Base-by-base conservation (phyloP, 1,140 invertebrate species). In the Cylas formicarius region DNA sequence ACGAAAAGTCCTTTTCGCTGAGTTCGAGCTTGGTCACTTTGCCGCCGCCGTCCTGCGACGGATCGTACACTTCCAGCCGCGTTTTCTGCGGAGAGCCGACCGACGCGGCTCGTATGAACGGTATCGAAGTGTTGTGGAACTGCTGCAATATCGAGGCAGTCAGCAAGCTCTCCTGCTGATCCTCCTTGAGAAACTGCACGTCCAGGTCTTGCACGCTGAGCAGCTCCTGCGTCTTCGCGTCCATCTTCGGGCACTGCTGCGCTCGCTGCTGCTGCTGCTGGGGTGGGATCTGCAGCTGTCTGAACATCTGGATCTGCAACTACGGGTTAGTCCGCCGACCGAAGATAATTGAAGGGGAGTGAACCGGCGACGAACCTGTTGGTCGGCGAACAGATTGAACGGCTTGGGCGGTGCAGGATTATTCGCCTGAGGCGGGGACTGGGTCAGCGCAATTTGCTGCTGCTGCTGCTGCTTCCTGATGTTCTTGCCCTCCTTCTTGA, bases 401-500 rank as follows among this genome's bases (percentile, higher is more conserved):
- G 48, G 47, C 21, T 53, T 53, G 1, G 46, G 35, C 22, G 40
- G 32, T 32, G 48, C 44, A 4, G 39, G 26, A 36, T 44, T 49
- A 27, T 24, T 16, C 38, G 42, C 38, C 18, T 57, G 48, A 26
- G 29, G 42, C 49, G 42, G 64, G 58, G n/a, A 27, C 52, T 44
- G 66, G 62, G 39, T 60, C 67, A 24, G 64, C 56, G 34, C 34
- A 14, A 49, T 44, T 47, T 56, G 55, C n/a, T 61, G 60, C n/a
- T 50, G 50, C 38, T 58, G 58, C 14, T 64, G 62, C 42, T 70
- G 71, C 5, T 67, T 57, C 0, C 62, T 57, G 56, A 72, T 80
- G 63, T 78, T 83, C 11, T 77, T 74, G 57, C 83, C 81, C 60
- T 83, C 85, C 62, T 86, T 86, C 20, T 81, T 81, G 23, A 80